Evolutionary conservation across 2,888 invertebrate genomes (phyloP), one percentile per base, ranked within the genome.

Genomic region (Tachina fera): DNA sequence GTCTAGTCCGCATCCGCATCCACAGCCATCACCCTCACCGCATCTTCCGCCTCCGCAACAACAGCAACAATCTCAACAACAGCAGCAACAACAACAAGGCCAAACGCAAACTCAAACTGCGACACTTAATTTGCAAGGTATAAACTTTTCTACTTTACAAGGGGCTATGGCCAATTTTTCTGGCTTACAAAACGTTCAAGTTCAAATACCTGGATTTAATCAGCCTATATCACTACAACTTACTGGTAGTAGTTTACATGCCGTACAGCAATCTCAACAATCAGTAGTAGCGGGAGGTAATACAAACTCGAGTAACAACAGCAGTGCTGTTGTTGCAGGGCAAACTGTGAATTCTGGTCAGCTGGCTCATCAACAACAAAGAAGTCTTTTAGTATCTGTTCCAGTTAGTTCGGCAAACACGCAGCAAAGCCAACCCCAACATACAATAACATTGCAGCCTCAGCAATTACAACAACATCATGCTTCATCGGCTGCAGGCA

Each of bases 171-270:
- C 92, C 9, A 92, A 92, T 78, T 93, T 93, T 80, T 95, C 96
- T 85, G 96, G 96, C 43, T 93, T 97, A 70, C 96, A 96, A 91
- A 96, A 96, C 92, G 88, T 88, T 16, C 96, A 96, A 93, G 95
- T 96, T 67, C 97, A 97, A 91, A 95, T 97, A 89, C 96, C 97
- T 13, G 97, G 97, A 56, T 94, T 97, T 78, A 95, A 97, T n/a
- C 97, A 97, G 88, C 97, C 97, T 6, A 97, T 97, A 89, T 97
- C 97, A 70, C 93, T 96, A 89, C 96, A 96, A 56, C 93, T 96
- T 84, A 96, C 96, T 53, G 95, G 96, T 47, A 95, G 96, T 49
- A 94, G 94, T 9, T 91, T 94, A 81, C 93, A 93, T 86, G 91
- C 93, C 68, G 93, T 93, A 78, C 89, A 89, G 72, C 90, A 90